Percentiles rank a stretch among this genome's conserved stretches.
phyloP scores from a whole-genome alignment of 2,888 invertebrate genomes.

The Chorisops tibialis region DNA sequence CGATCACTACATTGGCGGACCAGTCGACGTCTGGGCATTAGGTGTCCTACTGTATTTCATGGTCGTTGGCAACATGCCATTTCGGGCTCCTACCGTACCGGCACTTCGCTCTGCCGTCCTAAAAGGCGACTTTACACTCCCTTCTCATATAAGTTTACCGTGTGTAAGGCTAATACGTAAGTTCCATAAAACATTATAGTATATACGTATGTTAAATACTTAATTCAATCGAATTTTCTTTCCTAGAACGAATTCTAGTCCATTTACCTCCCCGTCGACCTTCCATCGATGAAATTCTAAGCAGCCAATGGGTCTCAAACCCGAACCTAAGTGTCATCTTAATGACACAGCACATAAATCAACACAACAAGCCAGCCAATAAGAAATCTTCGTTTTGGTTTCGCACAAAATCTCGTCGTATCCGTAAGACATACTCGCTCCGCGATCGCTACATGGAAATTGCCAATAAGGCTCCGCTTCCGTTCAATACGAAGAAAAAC shows the following conservation, averaged over 20 bases:
- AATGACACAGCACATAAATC: conserved; percentile 49
- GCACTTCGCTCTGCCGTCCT: conserved; percentile 66
- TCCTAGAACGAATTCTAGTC: conserved; percentile 54
- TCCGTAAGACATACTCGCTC: conserved; percentile 47
- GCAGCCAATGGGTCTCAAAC: conserved; percentile 57
- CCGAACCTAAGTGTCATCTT: conserved; percentile 48
- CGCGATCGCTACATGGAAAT: conserved; percentile 49
- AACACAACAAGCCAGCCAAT: conserved; percentile 42
- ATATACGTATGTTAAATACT: background rate
- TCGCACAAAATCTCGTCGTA: conserved; percentile 47
- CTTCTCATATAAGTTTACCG: conserved; percentile 54
- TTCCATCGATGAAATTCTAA: conserved; percentile 53
- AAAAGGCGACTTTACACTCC: conserved; percentile 60
- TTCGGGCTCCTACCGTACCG: conserved; percentile 70
- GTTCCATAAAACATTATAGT: conserved; percentile 27
- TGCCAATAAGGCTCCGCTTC: conserved; percentile 47
- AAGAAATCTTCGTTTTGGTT: conserved; percentile 49
- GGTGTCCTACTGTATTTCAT: conserved; percentile 72
- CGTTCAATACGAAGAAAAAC: conserved; percentile 50
- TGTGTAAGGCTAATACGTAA: conserved; percentile 56
- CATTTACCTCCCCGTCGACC: conserved; percentile 54
- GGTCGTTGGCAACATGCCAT: conserved; percentile 77
- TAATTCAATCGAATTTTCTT: no score
- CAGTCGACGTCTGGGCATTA: conserved; percentile 70
- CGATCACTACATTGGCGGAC: conserved; percentile 59